These are phyloP conservation scores for Poliocrania exsul DNA, from an alignment of 2,797 vertebrate genomes.

Conservation along the genomic window DNA sequence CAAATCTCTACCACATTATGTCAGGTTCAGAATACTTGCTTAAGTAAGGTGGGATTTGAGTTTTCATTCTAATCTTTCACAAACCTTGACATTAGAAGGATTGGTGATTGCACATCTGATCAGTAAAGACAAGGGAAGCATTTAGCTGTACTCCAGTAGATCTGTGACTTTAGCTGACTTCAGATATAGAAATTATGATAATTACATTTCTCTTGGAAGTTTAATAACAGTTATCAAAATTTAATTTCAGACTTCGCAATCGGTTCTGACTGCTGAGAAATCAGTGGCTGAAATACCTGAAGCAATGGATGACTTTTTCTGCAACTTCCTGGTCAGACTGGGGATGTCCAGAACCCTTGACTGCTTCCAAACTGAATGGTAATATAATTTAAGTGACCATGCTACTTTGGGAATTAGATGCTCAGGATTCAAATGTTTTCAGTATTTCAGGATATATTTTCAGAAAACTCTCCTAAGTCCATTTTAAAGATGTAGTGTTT, in stretches of 20 bases:
- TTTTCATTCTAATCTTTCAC: not conserved
- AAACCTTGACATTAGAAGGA: not conserved
- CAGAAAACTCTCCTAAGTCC: not conserved
- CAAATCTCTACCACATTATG: not conserved
- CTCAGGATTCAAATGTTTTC: not conserved
- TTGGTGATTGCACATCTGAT: not conserved
- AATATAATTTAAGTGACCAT: not conserved
- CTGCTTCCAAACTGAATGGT: constrained; percentile 93
- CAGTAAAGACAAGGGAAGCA: not conserved
- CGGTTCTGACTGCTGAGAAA: constrained; percentile 42
- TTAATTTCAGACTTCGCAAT: constrained; percentile 71
- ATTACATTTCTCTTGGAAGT: not conserved
- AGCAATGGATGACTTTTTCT: constrained; percentile 86
- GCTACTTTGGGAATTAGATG: not conserved
- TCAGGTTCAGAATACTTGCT: not conserved
- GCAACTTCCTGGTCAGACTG: constrained; percentile 86
- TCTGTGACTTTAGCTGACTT: not conserved
- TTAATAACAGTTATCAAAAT: constrained; percentile 16
- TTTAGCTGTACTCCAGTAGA: not conserved
- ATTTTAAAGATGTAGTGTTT: not conserved
- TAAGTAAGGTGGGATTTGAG: not conserved
- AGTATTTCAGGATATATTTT: not conserved
- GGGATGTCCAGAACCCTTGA: constrained; percentile 89
- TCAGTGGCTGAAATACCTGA: constrained; percentile 61
- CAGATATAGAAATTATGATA: not conserved